Evolutionary conservation across 2,888 invertebrate genomes (phyloP), one percentile per base, ranked within the genome.

Genomic region (Harpagoxenus sublaevis): DNA sequence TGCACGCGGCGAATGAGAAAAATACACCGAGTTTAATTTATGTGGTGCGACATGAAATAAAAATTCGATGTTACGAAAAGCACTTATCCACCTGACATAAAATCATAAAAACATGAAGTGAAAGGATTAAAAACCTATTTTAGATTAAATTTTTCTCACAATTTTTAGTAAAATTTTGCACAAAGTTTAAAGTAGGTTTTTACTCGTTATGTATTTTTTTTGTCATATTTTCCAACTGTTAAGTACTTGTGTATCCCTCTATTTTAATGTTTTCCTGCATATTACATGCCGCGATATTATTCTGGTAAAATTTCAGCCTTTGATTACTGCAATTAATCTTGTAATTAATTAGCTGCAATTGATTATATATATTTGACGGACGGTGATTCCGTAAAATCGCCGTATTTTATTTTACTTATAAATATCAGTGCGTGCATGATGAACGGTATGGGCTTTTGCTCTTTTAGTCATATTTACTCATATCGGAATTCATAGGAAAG

Each of bases 111-210:
- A 60, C 2, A 28, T 28, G 28, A 75, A 55, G 55, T 9, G 28
- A 57, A 66, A 45, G n/a, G 35, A 79, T 71, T 39, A 62, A 78
- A 78, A 78, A 68, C 9, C 28, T 15, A 55, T 66, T 71, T 51
- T 12, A 31, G 12, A 60, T 71, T 35, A 66, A 8, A 68, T 68
- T 45, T 68, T 57, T 45, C 23, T 45, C n/a, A 4, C 45, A 15
- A 57, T 57, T 66, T 78, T 62, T 31, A 6, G 3, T 5, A 31
- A 57, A 55, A 28, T 66, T 55, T 65, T 15, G 3, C 18, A 45
- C n/a, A 39, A 55, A 71, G 68, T 60, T 74, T n/a, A 31, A 45
- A 9, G 18, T n/a, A 15, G 9, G 15, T 42, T 55, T 45, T 51
- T 42, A 39, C 3, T 8, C 31, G 15, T 18, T 57, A 15, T 28